Evolutionary conservation across 2,888 invertebrate genomes (phyloP), one percentile per base, ranked within the genome.

Genomic region (Protodeltote pygarga): DNA sequence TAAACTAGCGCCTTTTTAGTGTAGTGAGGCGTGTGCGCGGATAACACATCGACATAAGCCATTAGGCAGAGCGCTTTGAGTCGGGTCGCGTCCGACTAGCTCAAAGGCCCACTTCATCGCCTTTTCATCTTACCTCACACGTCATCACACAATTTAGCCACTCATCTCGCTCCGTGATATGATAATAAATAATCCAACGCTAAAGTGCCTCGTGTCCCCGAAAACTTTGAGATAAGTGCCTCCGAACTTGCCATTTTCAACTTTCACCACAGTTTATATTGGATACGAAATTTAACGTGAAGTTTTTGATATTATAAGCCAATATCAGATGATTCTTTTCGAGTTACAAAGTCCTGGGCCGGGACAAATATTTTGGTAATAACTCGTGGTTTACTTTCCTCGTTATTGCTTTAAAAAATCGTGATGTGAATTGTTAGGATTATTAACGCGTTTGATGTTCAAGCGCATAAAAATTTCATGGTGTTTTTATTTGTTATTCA

Each of bases 61-160:
- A 86, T 87, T 87, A 87, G 78, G 74, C 75, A 77, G 67, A 65
- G 67, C 60, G 61, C 70, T 79, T 83, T 85, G 83, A 86, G 83
- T 72, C 75, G 84, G 86, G 85, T 86, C 79, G 75, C 69, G 65
- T 72, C 71, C 63, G 67, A 73, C 75, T 62, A 55, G 68, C 69
- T 81, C 83, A 83, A 82, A 83, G 77, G 77, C 65, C 79, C 75
- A 81, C 80, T 79, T 78, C 79, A 76, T 80, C 83, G 79, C 77
- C 81, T 81, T 83, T 83, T 84, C 84, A 81, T 80, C 78, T 77
- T 67, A 66, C 72, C 70, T 75, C 69, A 71, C 78, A 74, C 78
- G 73, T 79, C 79, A 81, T 77, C 79, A 71, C 73, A 79, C 77
- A 77, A 75, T 72, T 77, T 77, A 68, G 65, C 65, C 58, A 72